Conservation (phyloP, 2,888 invertebrate genomes). For the Salticus scenicus region DNA sequence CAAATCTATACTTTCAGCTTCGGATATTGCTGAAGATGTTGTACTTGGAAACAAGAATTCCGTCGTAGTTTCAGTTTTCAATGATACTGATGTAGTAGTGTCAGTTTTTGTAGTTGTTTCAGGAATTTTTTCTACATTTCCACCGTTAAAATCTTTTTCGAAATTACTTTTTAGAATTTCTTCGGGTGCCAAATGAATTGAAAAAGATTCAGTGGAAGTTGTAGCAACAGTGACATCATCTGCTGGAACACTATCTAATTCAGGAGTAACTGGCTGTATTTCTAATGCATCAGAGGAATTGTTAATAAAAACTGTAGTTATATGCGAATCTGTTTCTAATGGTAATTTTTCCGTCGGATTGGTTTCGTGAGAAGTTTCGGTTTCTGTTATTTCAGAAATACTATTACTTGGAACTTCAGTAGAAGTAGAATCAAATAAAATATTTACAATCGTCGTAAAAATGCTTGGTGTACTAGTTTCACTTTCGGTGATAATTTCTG, state of each 20-base stretch:
- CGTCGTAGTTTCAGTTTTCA: neutral
- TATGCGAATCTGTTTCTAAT: neutral
- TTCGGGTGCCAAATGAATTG: neutral
- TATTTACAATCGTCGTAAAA: conserved; percentile 31
- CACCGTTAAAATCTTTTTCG: neutral
- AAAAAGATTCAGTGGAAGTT: neutral
- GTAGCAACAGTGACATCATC: neutral
- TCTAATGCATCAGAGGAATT: neutral
- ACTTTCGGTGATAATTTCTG: neutral
- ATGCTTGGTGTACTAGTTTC: conserved; percentile 5
- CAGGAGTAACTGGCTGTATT: neutral
- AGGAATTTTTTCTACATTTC: neutral
- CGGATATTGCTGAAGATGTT: neutral
- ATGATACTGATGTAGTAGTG: neutral
- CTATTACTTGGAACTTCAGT: neutral
- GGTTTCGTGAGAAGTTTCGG: neutral
- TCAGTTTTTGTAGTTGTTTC: neutral
- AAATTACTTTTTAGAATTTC: neutral
- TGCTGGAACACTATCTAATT: neutral
- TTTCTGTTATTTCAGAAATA: neutral
- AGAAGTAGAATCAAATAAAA: conserved; percentile 13
- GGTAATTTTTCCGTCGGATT: neutral
- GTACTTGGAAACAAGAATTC: too few relatives aligned
- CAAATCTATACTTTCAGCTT: neutral
- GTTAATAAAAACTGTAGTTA: neutral